A percentile compares a stretch with the other conserved stretches of the same genome.
phyloP scores from a whole-genome alignment of 2,797 vertebrate genomes.

The Philypnodon macrostomus region DNA sequence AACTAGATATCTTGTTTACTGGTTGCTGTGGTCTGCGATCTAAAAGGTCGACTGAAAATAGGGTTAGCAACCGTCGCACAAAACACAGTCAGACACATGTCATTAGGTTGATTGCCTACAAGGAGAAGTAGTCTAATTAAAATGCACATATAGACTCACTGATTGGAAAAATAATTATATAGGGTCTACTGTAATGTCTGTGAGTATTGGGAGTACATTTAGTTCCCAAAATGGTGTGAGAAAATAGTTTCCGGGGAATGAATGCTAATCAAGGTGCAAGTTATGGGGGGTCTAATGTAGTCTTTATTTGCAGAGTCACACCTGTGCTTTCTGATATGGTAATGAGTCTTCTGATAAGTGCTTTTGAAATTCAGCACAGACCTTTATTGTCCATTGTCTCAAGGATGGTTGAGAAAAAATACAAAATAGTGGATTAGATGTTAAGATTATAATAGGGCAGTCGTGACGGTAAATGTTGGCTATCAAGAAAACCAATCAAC shows the following conservation, averaged over 20 bases:
- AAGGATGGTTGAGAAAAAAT: constrained; percentile 52
- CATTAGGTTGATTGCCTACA: not conserved
- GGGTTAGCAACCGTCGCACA: constrained; percentile 5
- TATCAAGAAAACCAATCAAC: too few species aligned
- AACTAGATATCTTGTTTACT: not conserved
- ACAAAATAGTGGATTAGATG: constrained; percentile 49
- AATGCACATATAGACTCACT: constrained; percentile 1
- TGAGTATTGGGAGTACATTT: constrained; percentile 1
- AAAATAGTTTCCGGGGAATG: constrained; percentile 26
- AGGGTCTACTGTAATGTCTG: constrained; percentile 4
- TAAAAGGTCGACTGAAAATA: not conserved
- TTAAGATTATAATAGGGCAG: constrained; percentile 47
- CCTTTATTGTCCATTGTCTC: constrained; percentile 57
- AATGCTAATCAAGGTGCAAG: constrained; percentile 42
- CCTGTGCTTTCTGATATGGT: constrained; percentile 68
- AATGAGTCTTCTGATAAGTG: constrained; percentile 59
- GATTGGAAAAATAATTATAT: constrained; percentile 5
- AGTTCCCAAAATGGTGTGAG: constrained; percentile 6
- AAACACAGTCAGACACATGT: constrained; percentile 11
- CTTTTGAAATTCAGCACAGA: constrained; percentile 50
- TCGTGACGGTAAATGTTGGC: constrained; percentile 25
- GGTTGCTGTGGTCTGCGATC: not conserved
- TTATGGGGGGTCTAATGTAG: constrained; percentile 49
- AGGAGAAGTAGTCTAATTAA: constrained; percentile 4
- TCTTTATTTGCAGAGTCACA: constrained; percentile 72